Evolutionary conservation across 2,113 vertebrate genomes (phyloP).

Genomic region (Dipodomys merriami): DNA sequence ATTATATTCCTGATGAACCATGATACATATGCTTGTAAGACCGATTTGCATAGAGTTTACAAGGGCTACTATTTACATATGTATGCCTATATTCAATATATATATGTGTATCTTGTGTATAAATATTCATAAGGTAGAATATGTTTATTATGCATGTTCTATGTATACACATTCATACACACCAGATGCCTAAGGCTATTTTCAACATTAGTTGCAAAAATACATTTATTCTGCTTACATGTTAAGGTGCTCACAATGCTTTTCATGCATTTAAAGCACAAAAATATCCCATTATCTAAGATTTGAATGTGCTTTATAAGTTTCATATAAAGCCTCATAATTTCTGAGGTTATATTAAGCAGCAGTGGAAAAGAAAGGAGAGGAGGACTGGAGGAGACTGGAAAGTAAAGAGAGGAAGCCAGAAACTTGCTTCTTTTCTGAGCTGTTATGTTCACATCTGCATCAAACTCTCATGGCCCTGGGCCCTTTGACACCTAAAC

Average conservation of each 20-base stretch:
- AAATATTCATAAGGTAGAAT: constrained; percentile 83
- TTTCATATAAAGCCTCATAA: constrained; percentile 19
- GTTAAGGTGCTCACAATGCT: constrained; percentile 67
- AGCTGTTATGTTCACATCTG: not conserved
- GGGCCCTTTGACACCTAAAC: not conserved
- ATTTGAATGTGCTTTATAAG: constrained; percentile 13
- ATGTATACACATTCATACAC: constrained; percentile 82
- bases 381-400: not conserved
- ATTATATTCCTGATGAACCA: constrained; percentile 66
- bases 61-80: constrained; percentile 81
- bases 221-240: constrained; percentile 74
- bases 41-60: constrained; percentile 76
- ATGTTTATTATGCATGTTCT: constrained; percentile 81
- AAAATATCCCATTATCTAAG: constrained; percentile 35
- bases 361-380: constrained; percentile 11
- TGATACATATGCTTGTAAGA: constrained; percentile 76
- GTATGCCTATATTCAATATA: constrained; percentile 79
- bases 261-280: constrained; percentile 56
- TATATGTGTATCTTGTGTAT: constrained; percentile 81
- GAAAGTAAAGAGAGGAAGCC: constrained; percentile 24
- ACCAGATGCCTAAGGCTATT: constrained; percentile 80
- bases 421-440: constrained; percentile 13
- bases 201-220: constrained; percentile 77
- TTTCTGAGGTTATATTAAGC: constrained; percentile 41
- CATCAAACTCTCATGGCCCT: not conserved